These are phyloP conservation scores for Hoplodrina blanda DNA, from an alignment of 2,888 invertebrate genomes.

Conservation along the genomic window DNA sequence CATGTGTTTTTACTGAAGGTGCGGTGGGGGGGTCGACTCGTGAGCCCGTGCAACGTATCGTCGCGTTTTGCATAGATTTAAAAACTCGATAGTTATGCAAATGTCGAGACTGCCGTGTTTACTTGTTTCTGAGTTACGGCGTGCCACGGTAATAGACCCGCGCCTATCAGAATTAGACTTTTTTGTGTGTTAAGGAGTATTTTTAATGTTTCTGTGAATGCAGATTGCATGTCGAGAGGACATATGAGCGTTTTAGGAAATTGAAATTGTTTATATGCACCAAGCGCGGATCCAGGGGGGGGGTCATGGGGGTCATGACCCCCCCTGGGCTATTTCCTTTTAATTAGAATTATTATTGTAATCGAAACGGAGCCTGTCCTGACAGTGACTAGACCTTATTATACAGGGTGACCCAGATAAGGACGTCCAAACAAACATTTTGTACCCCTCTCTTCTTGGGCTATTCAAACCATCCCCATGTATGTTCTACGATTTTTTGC, in stretches of 20 bases:
- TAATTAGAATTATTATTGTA: no score
- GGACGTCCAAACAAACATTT: no score
- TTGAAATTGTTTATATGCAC: slow-evolving; percentile 69
- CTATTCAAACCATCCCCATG: no score
- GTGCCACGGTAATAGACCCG: slow-evolving; percentile 85
- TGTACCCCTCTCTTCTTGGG: no score
- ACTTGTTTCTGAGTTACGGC: slow-evolving; percentile 89
- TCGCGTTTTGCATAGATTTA: slow-evolving; percentile 90
- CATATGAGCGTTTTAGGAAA: slow-evolving; percentile 72
- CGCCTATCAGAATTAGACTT: slow-evolving; percentile 84
- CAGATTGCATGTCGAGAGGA: slow-evolving; percentile 77
- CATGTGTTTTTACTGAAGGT: slow-evolving; percentile 82
- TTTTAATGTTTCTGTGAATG: slow-evolving; percentile 73
- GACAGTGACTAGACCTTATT: no score
- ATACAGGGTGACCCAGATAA: no score
- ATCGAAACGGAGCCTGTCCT: no score
- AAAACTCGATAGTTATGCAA: slow-evolving; percentile 90
- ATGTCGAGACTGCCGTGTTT: slow-evolving; percentile 87
- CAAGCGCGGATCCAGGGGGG: no score
- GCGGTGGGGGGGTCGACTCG: slow-evolving; percentile 77
- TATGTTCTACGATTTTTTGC: no score
- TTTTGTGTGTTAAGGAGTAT: slow-evolving; percentile 72
- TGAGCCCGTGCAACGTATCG: slow-evolving; percentile 87
- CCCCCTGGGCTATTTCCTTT: no score
- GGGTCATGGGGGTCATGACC: no score